Conservation (phyloP, 37 sponge, comb jelly and placozoan genomes). For the Tethya wilhelma region DNA sequence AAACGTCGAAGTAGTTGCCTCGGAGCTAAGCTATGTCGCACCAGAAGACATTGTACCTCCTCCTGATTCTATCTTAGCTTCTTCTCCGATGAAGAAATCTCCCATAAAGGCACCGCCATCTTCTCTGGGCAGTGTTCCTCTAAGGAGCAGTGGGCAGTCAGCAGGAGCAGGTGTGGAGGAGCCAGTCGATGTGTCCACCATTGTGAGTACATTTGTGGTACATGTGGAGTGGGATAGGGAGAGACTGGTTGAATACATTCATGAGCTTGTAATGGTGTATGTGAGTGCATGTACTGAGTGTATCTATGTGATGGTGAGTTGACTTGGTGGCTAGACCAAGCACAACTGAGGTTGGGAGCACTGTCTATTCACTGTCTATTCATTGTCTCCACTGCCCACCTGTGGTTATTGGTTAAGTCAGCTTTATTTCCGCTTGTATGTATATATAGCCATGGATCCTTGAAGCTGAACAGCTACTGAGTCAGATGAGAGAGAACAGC, state of each 20-base stretch:
- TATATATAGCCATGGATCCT: constrained; percentile 36
- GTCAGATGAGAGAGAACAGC: constrained; percentile 14
- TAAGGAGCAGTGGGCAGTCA: neutral
- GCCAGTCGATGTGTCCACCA: no score
- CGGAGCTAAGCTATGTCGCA: constrained; percentile 4
- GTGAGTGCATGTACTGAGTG: no score
- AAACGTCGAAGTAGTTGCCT: neutral
- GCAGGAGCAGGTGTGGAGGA: neutral
- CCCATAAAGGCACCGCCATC: neutral
- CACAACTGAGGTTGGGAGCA: no score
- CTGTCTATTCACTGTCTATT: no score
- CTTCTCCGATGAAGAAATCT: neutral
- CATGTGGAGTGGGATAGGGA: no score
- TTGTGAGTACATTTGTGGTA: no score
- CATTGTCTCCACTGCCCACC: no score
- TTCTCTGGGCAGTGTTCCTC: neutral
- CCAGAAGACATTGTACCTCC: neutral
- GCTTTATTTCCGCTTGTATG: no score
- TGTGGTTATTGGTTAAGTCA: no score
- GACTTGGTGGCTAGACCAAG: neutral
- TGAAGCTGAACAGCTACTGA: constrained; percentile 41
- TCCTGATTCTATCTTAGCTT: neutral
- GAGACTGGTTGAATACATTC: no score
- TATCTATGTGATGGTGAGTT: no score
- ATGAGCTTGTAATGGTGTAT: no score